These are phyloP conservation scores for Helicoverpa armigera DNA, from an alignment of 1,140 invertebrate genomes.

Conservation along the genomic window DNA sequence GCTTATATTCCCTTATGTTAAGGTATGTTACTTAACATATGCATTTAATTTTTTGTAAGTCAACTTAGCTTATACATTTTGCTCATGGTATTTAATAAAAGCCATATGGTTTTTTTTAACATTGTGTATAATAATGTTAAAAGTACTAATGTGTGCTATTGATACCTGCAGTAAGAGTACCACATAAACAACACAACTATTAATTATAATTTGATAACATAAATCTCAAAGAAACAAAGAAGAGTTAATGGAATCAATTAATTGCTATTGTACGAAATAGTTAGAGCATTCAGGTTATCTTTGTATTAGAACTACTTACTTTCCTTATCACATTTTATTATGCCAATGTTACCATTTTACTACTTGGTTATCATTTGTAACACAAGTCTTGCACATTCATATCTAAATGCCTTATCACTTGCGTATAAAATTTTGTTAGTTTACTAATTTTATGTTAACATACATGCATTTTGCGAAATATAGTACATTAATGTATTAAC, in stretches of 20 bases:
- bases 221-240: not conserved
- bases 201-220: not conserved
- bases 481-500: too few species aligned
- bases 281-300: conserved; percentile 27
- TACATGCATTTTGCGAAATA: not conserved
- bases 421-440: conserved; percentile 14
- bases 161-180: too few species aligned
- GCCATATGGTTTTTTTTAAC: too few species aligned
- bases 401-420: not conserved
- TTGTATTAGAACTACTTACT: conserved; percentile 24
- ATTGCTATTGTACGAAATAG: not conserved
- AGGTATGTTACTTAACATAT: conserved; percentile 85
- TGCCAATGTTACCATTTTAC: conserved; percentile 46
- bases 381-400: conserved; percentile 14
- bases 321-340: conserved; percentile 41
- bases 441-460: not conserved
- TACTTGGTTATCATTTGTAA: conserved; percentile 27
- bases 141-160: too few species aligned
- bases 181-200: too few species aligned
- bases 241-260: not conserved
- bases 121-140: too few species aligned
- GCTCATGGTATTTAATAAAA: too few species aligned
- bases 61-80: too few species aligned
- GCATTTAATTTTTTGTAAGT: too few species aligned
- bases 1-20: conserved; percentile 95